These are phyloP conservation scores for Diogma glabrata DNA, from an alignment of 2,888 invertebrate genomes.

Conservation along the genomic window DNA sequence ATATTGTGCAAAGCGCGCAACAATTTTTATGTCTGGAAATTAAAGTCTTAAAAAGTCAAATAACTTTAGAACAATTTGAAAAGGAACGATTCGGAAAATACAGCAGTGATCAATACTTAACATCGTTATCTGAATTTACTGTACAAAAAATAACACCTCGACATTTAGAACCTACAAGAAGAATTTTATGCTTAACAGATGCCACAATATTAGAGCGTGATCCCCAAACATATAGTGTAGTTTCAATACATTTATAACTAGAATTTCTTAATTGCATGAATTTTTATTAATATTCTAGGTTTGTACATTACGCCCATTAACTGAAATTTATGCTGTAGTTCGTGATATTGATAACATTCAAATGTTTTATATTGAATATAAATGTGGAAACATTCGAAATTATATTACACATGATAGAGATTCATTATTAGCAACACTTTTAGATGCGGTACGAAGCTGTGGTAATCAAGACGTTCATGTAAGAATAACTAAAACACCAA, in stretches of 20 bases:
- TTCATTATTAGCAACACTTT: constrained; percentile 82
- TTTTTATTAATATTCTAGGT: no score
- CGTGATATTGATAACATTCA: constrained; percentile 86
- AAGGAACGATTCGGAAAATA: constrained; percentile 84
- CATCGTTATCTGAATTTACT: constrained; percentile 91
- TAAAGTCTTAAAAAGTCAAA: constrained; percentile 69
- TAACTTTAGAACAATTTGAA: constrained; percentile 77
- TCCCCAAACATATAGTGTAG: constrained; percentile 84
- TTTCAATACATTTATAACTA: no score
- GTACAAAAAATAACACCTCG: constrained; percentile 85
- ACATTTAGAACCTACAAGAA: constrained; percentile 71
- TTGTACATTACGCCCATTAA: constrained; percentile 72
- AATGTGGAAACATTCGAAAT: constrained; percentile 76
- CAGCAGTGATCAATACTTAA: constrained; percentile 90
- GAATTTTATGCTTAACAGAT: constrained; percentile 90
- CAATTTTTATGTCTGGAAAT: constrained; percentile 72
- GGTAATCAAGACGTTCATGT: constrained; percentile 96
- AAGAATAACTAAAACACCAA: constrained; percentile 68
- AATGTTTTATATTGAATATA: constrained; percentile 86
- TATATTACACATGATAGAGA: constrained; percentile 93
- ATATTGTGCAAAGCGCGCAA: constrained; percentile 71
- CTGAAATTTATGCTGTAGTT: constrained; percentile 83
- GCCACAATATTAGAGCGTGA: constrained; percentile 93
- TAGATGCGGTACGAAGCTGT: constrained; percentile 94
- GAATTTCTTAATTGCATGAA: no score